Evolutionary conservation across 2,113 vertebrate genomes (phyloP).

Genomic region (Hemiprocne comata): DNA sequence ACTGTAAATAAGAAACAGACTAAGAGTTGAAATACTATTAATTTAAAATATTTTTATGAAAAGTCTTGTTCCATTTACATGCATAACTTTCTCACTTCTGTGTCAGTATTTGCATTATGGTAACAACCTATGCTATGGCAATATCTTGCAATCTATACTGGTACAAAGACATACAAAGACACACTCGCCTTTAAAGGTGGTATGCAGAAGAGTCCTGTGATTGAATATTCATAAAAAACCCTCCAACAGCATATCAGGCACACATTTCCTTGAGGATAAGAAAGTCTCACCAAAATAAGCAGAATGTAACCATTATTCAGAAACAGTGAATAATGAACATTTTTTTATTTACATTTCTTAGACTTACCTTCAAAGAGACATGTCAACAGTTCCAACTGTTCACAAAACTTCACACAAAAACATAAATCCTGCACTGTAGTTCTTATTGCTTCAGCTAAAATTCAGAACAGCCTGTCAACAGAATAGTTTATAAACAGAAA

Average conservation of each 20-base stretch:
- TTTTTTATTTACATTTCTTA: slow-evolving; percentile 17
- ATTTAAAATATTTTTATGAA: neutral
- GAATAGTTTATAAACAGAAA: neutral
- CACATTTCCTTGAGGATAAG: neutral
- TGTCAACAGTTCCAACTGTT: neutral
- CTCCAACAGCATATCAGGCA: neutral
- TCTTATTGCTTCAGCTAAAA: neutral
- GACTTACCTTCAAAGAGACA: slow-evolving; percentile 11
- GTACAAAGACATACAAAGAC: neutral
- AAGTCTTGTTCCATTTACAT: neutral
- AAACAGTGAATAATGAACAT: neutral
- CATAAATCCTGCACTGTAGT: neutral
- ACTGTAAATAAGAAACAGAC: neutral
- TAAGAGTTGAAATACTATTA: neutral
- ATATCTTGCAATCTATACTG: neutral
- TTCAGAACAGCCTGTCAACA: neutral
- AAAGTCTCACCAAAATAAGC: neutral
- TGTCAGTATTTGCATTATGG: neutral
- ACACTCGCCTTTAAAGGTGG: neutral
- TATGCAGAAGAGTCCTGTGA: neutral
- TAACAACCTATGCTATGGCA: neutral
- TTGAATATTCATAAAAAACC: neutral
- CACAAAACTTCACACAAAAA: slow-evolving; percentile 14
- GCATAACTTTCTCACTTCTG: neutral
- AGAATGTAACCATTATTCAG: slow-evolving; percentile 1